Percentiles rank a stretch among this genome's conserved stretches.
Evolutionary conservation across 2,888 invertebrate genomes (phyloP).

Genomic region (Brachyptera putata): DNA sequence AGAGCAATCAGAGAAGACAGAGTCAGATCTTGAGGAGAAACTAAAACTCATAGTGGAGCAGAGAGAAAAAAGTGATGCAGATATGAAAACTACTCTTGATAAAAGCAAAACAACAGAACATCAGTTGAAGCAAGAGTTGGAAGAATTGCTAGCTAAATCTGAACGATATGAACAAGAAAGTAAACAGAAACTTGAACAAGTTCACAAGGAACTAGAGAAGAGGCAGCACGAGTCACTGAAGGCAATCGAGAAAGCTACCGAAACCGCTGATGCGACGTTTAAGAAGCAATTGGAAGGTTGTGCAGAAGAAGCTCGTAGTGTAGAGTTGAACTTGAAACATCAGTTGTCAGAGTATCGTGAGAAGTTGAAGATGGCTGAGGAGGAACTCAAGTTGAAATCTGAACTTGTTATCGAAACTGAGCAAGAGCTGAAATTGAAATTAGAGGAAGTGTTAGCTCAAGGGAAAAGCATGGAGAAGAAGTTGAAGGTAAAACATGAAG

Average conservation of each 20-base stretch:
- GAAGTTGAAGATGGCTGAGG: constrained; percentile 25
- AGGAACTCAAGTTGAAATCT: constrained; percentile 23
- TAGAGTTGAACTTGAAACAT: constrained; percentile 47
- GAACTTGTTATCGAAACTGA: constrained; percentile 24
- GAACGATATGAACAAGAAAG: constrained; percentile 41
- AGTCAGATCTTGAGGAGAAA: constrained; percentile 37
- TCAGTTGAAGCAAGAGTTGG: constrained; percentile 44
- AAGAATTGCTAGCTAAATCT: constrained; percentile 43
- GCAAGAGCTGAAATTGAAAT: constrained; percentile 26
- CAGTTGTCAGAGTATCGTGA: constrained; percentile 44
- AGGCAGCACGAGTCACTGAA: constrained; percentile 51
- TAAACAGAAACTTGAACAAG: constrained; percentile 43
- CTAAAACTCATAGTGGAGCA: constrained; percentile 36
- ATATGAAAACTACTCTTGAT: constrained; percentile 45
- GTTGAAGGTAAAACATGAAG: constrained; percentile 49
- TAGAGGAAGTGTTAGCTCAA: constrained; percentile 50
- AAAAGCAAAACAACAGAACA: constrained; percentile 46
- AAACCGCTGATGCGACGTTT: constrained; percentile 48
- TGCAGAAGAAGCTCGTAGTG: constrained; percentile 35
- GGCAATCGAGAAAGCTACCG: constrained; percentile 52
- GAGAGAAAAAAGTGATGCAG: constrained; percentile 47
- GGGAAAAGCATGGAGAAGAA: constrained; percentile 50
- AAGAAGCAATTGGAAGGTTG: constrained; percentile 39
- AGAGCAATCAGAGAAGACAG: constrained; percentile 36
- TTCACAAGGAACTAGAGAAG: constrained; percentile 50